Conservation (phyloP, 2,888 invertebrate genomes). For the Thecophora atra region DNA sequence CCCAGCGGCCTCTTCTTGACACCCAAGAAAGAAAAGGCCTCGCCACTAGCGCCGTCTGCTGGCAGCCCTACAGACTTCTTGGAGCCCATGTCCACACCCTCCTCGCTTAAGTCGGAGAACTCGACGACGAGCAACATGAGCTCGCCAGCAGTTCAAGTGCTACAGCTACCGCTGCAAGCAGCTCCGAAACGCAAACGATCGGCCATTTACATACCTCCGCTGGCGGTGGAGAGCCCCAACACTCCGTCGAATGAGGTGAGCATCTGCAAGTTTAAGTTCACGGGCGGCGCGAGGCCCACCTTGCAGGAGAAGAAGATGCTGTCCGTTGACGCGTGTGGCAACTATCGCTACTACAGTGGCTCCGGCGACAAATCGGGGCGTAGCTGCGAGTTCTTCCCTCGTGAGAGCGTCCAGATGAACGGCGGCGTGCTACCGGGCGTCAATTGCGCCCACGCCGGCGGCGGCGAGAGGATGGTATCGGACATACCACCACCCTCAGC, state of each 20-base stretch:
- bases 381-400: slow-evolving; percentile 80
- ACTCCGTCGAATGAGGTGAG: slow-evolving; percentile 86
- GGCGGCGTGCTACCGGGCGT: slow-evolving; percentile 68
- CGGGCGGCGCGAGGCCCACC: slow-evolving; percentile 88
- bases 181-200: slow-evolving; percentile 76
- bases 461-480: slow-evolving; percentile 64
- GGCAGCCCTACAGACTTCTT: slow-evolving; percentile 52
- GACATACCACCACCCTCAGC: slow-evolving; percentile 63
- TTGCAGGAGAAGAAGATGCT: slow-evolving; percentile 92
- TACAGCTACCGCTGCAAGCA: slow-evolving; percentile 67
- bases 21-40: slow-evolving; percentile 48
- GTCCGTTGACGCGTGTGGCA: slow-evolving; percentile 88
- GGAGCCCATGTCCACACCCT: slow-evolving; percentile 60
- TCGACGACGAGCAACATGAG: slow-evolving; percentile 62
- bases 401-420: slow-evolving; percentile 75
- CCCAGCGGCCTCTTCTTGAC: slow-evolving; percentile 53
- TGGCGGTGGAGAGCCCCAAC: slow-evolving; percentile 77
- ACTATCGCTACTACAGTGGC: slow-evolving; percentile 87
- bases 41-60: slow-evolving; percentile 48
- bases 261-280: slow-evolving; percentile 93
- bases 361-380: slow-evolving; percentile 83
- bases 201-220: slow-evolving; percentile 85
- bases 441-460: slow-evolving; percentile 66
- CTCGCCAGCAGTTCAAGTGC: slow-evolving; percentile 47
- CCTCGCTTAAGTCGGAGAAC: slow-evolving; percentile 65